Evolutionary conservation across 2,113 vertebrate species (phyloP).

Genomic region (Dicerorhinus sumatrensis): DNA sequence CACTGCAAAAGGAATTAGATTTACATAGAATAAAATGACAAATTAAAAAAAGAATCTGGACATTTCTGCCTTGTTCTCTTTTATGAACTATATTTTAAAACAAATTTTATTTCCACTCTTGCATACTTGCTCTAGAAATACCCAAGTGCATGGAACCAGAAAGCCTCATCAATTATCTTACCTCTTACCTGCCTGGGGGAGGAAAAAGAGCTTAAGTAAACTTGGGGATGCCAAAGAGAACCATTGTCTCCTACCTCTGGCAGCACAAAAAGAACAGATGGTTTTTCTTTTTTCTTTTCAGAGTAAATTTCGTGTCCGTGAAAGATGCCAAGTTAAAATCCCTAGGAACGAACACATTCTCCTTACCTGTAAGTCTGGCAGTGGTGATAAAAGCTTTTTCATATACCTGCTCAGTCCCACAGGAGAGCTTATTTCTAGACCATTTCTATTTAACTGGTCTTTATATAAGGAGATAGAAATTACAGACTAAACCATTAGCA

Average conservation of each 20-base stretch:
- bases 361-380: not conserved
- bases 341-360: not conserved
- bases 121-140: slow-evolving; percentile 17
- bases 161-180: slow-evolving; percentile 51
- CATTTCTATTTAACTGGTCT: not conserved
- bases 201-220: slow-evolving; percentile 31
- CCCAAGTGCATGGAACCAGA: not conserved
- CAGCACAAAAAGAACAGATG: not conserved
- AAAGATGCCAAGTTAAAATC: slow-evolving; percentile 50
- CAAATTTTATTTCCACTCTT: not conserved
- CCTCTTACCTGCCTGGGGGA: not conserved
- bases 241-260: not conserved
- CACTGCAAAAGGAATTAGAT: not conserved
- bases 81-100: slow-evolving; percentile 38
- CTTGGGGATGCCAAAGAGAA: not conserved
- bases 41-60: not conserved
- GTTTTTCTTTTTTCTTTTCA: not conserved
- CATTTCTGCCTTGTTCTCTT: slow-evolving; percentile 10
- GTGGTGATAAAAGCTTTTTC: slow-evolving; percentile 52
- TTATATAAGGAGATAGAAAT: slow-evolving; percentile 5
- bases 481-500: not conserved
- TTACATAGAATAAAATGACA: not conserved
- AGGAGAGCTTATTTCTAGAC: not conserved
- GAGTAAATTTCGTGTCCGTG: not conserved
- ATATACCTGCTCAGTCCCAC: not conserved